phyloP scores from a whole-genome alignment of 2,113 vertebrate species.

The Oncorhynchus gorbuscha region DNA sequence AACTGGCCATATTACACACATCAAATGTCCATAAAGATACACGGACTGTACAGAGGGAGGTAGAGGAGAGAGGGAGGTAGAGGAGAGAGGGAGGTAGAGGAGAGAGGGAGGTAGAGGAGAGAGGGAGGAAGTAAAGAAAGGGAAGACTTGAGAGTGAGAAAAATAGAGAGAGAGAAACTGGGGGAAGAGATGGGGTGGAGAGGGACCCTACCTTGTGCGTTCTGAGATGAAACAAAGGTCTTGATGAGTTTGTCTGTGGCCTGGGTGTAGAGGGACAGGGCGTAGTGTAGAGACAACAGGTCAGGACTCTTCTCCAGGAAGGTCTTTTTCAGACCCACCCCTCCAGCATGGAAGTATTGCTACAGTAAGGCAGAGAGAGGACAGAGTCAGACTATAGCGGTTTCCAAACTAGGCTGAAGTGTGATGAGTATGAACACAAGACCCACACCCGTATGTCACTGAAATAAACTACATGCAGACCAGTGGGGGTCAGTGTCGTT shows the following conservation, averaged over 20 bases:
- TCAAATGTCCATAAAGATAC: not conserved
- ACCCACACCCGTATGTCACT: not conserved
- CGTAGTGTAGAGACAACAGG: slow-evolving; percentile 91
- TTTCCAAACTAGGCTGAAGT: not conserved
- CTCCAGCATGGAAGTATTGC: slow-evolving; percentile 99
- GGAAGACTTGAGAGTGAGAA: not conserved
- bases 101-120: not conserved
- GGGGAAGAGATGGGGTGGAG: not conserved
- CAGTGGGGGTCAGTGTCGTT: too few relatives aligned
- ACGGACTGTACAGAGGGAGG: not conserved
- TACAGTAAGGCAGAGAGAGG: slow-evolving; percentile 45
- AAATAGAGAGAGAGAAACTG: not conserved
- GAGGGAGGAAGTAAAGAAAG: not conserved
- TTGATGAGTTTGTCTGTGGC: slow-evolving; percentile 97
- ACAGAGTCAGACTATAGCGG: not conserved
- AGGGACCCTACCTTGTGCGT: slow-evolving; percentile 83
- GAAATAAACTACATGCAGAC: too few relatives aligned
- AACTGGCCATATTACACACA: not conserved
- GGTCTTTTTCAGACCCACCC: slow-evolving; percentile 95
- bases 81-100: too few relatives aligned
- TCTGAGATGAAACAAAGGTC: slow-evolving; percentile 95
- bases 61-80: too few relatives aligned
- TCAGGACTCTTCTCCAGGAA: slow-evolving; percentile 98
- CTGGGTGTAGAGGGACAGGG: slow-evolving; percentile 96
- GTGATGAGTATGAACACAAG: not conserved